phyloP scores from a whole-genome alignment of 2,113 vertebrate species.

The Stercorarius parasiticus region DNA sequence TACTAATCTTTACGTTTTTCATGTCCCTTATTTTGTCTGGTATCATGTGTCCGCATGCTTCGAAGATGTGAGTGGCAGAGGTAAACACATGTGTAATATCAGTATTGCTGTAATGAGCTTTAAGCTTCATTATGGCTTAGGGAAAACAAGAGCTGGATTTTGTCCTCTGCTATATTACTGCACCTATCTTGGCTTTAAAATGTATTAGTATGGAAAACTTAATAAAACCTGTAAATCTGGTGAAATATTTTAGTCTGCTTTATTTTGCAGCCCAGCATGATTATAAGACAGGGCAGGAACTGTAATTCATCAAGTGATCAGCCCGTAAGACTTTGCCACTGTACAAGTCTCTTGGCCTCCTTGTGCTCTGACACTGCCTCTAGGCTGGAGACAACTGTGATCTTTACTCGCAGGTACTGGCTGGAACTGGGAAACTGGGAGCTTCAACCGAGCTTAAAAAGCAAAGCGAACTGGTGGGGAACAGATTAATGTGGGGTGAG shows the following conservation, averaged over 20 bases:
- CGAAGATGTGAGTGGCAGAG: not conserved
- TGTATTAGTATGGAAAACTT: not conserved
- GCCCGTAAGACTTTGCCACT: not conserved
- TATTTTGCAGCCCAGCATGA: not conserved
- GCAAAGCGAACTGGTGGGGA: not conserved
- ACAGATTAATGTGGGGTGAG: accelerated
- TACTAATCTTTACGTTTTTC: accelerated
- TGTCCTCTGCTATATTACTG: not conserved
- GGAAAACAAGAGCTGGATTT: not conserved
- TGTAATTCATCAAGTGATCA: not conserved
- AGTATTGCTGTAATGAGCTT: not conserved
- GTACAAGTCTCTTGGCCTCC: not conserved
- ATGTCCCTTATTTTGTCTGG: accelerated
- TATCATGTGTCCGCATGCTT: accelerated
- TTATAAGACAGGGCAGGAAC: not conserved
- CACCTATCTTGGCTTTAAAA: not conserved
- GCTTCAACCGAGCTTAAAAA: not conserved
- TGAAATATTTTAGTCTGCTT: not conserved
- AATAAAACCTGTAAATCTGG: not conserved
- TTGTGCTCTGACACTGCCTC: not conserved
- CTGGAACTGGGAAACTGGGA: not conserved
- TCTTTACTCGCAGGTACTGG: not conserved
- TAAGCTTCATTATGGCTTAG: not conserved
- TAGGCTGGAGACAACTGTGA: not conserved
- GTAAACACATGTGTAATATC: accelerated